Conservation (phyloP, 30 jellyfish, hydroid and myxozoan species). For the Euphysa ruthae region DNA sequence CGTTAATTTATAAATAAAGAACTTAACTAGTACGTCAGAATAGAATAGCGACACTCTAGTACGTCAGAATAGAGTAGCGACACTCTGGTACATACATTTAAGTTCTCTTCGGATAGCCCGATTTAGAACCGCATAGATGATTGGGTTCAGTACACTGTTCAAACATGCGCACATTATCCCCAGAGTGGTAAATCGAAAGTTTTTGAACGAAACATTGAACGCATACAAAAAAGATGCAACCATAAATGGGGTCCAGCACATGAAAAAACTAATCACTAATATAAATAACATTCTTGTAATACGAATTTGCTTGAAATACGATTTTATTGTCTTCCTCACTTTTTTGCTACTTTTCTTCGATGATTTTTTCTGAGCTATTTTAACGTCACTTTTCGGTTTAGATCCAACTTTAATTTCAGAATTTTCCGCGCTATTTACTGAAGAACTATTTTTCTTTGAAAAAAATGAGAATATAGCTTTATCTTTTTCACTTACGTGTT, state of each 20-base stretch:
- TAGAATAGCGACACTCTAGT: no score
- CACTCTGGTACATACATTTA: no score
- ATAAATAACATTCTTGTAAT: slow-evolving; percentile 73
- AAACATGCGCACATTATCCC: slow-evolving; percentile 77
- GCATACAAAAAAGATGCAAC: slow-evolving; percentile 63
- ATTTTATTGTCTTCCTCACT: background rate
- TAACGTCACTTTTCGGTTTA: background rate
- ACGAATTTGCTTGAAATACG: slow-evolving; percentile 52
- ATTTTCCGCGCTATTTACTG: no score
- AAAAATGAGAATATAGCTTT: no score
- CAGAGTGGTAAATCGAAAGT: slow-evolving; percentile 42
- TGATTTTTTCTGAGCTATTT: background rate
- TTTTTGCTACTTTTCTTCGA: no score
- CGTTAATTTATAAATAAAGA: no score
- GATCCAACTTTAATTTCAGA: no score
- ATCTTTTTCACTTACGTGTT: no score
- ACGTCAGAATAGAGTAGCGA: no score
- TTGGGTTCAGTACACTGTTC: slow-evolving; percentile 78
- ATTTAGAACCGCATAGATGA: slow-evolving; percentile 86
- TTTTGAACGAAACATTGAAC: slow-evolving; percentile 40
- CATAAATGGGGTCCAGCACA: slow-evolving; percentile 95
- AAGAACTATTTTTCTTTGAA: no score
- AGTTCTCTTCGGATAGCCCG: slow-evolving; percentile 48
- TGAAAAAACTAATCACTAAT: slow-evolving; percentile 65
- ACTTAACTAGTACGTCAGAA: no score